These are phyloP conservation scores for Aleiodes sp. DNA, from an alignment of 1,140 invertebrate genomes.

Conservation along the genomic window DNA sequence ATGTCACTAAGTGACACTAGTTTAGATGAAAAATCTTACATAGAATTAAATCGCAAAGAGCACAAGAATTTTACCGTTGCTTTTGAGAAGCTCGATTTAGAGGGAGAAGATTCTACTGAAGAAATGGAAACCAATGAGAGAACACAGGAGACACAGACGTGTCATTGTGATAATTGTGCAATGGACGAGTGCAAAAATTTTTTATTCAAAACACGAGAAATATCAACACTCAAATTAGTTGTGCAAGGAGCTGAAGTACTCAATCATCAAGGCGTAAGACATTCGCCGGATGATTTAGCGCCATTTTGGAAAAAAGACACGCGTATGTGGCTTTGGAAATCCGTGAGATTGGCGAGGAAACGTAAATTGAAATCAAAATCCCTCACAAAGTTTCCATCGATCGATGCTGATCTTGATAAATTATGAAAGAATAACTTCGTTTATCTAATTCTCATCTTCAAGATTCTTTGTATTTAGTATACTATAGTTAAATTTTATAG, in stretches of 20 bases:
- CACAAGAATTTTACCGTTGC: slow-evolving; percentile 41
- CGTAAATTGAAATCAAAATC: slow-evolving; percentile 24
- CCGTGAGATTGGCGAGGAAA: slow-evolving; percentile 46
- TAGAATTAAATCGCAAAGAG: slow-evolving; percentile 31
- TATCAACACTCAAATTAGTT: slow-evolving; percentile 47
- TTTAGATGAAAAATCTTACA: slow-evolving; percentile 29
- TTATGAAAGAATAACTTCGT: background rate
- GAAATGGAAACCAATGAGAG: slow-evolving; percentile 32
- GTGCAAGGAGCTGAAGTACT: slow-evolving; percentile 53
- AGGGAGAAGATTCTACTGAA: slow-evolving; percentile 36
- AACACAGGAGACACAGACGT: slow-evolving; percentile 48
- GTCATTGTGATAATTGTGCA: slow-evolving; percentile 42
- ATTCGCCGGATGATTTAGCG: slow-evolving; percentile 63
- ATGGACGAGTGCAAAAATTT: slow-evolving; percentile 22
- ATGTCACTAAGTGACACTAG: slow-evolving; percentile 46
- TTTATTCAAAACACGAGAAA: slow-evolving; percentile 52
- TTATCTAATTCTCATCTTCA: background rate
- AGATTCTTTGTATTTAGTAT: background rate
- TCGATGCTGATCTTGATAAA: background rate
- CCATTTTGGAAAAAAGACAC: slow-evolving; percentile 75
- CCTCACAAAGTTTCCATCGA: background rate
- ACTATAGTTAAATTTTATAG: background rate
- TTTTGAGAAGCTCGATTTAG: slow-evolving; percentile 48
- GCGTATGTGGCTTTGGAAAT: slow-evolving; percentile 74
- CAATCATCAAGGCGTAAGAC: slow-evolving; percentile 58